Evolutionary conservation across 2,888 invertebrate species (phyloP).

Genomic region (Euclidia mi): DNA sequence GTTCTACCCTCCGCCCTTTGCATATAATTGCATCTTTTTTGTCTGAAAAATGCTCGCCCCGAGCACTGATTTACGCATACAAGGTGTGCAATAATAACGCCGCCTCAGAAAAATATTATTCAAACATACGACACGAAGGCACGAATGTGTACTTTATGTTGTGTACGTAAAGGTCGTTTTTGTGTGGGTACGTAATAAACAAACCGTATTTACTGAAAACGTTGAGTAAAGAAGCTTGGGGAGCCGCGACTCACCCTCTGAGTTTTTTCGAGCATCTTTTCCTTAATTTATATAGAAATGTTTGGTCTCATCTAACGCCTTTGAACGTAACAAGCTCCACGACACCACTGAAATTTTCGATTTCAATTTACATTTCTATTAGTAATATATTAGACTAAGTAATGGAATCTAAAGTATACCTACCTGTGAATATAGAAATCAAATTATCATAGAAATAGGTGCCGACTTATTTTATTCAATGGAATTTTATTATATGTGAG

Average conservation of each 20-base stretch:
- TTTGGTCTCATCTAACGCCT: constrained; percentile 83
- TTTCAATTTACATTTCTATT: constrained; percentile 63
- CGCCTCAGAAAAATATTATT: constrained; percentile 84
- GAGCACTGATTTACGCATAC: constrained; percentile 90
- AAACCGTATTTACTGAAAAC: constrained; percentile 83
- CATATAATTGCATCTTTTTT: constrained; percentile 89
- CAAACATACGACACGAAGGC: constrained; percentile 59
- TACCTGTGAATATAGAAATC: constrained; percentile 10
- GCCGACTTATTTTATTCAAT: constrained; percentile 1
- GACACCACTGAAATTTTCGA: constrained; percentile 68
- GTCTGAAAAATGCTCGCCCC: constrained; percentile 85
- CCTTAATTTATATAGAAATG: constrained; percentile 89
- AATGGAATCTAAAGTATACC: constrained; percentile 12
- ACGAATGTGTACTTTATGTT: constrained; percentile 64
- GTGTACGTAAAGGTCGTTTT: constrained; percentile 67
- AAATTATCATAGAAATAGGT: constrained; percentile 11
- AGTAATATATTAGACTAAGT: constrained; percentile 29
- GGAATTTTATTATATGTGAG: neutral
- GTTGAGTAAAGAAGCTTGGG: constrained; percentile 86
- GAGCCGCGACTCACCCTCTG: constrained; percentile 75
- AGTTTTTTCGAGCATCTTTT: constrained; percentile 86
- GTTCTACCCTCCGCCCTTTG: constrained; percentile 74
- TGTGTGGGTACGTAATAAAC: constrained; percentile 55
- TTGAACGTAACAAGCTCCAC: constrained; percentile 75
- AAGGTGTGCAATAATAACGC: constrained; percentile 89